A percentile compares a stretch with the other conserved stretches of the same genome.
These are phyloP conservation scores for Nomada ferruginata DNA, from an alignment of 2,888 invertebrate genomes.

Conservation along the genomic window DNA sequence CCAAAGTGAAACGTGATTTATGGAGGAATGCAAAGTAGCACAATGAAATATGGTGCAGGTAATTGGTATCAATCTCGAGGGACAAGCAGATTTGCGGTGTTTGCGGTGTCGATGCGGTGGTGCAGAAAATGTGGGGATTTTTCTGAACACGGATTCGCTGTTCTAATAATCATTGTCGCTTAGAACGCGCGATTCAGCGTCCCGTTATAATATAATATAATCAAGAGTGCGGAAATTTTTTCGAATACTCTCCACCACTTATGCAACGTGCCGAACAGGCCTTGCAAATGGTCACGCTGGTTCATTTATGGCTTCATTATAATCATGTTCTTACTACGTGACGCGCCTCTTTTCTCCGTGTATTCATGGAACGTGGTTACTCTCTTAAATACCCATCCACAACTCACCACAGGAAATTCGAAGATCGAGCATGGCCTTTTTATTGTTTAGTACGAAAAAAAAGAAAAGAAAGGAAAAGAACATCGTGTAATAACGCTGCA, in stretches of 20 bases:
- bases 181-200: slow-evolving; percentile 9
- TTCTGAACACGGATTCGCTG: not conserved
- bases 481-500: slow-evolving; percentile 6
- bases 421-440: slow-evolving; percentile 9
- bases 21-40: slow-evolving; percentile 10
- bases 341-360: slow-evolving; percentile 3
- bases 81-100: not conserved
- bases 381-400: slow-evolving; percentile 21
- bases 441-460: not conserved
- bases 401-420: slow-evolving; percentile 8
- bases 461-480: not conserved
- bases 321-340: slow-evolving; percentile 10
- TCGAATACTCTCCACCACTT: slow-evolving; percentile 46
- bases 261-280: slow-evolving; percentile 11
- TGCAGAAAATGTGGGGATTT: not conserved
- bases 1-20: too few relatives aligned
- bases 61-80: slow-evolving; percentile 9
- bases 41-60: not conserved
- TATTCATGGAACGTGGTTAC: slow-evolving; percentile 5
- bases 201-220: too few relatives aligned
- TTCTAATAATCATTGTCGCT: not conserved
- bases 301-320: slow-evolving; percentile 31
- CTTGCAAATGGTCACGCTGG: slow-evolving; percentile 1
- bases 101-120: not conserved
- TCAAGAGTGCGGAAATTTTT: slow-evolving; percentile 35